These are phyloP conservation scores for Plebejus anna DNA, from an alignment of 2,888 invertebrate species.

Conservation along the genomic window DNA sequence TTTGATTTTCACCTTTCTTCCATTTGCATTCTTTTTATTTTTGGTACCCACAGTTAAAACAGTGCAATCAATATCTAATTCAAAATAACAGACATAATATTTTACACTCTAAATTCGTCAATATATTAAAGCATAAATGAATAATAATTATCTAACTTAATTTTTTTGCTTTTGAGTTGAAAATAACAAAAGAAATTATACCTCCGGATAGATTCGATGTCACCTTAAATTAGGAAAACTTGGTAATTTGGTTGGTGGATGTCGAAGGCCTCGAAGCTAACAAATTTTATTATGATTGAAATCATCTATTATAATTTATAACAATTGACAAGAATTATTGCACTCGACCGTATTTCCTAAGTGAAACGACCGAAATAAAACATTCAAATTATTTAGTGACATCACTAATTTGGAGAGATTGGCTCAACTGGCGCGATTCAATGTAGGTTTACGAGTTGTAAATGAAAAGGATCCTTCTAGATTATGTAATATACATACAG, in stretches of 20 bases:
- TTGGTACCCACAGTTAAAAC: neutral
- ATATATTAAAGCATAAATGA: too few species aligned
- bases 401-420: slow-evolving; percentile 40
- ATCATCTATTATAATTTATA: neutral
- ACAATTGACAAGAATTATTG: slow-evolving; percentile 21
- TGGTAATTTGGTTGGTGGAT: neutral
- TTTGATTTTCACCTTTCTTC: neutral
- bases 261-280: neutral
- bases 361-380: slow-evolving; percentile 29
- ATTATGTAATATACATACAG: neutral
- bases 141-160: too few species aligned
- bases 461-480: slow-evolving; percentile 12
- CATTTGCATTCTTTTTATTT: neutral
- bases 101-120: too few species aligned
- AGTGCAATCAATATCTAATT: too few species aligned
- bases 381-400: slow-evolving; percentile 35
- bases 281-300: neutral
- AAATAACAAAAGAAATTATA: too few species aligned
- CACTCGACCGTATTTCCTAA: slow-evolving; percentile 33
- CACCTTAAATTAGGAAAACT: neutral
- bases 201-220: neutral
- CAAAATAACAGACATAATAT: too few species aligned
- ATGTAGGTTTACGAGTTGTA: slow-evolving; percentile 37
- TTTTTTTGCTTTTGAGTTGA: too few species aligned
- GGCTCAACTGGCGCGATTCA: slow-evolving; percentile 39